A percentile compares a stretch with the other conserved stretches of the same genome.
Evolutionary conservation across 2,888 invertebrate species (phyloP).

Genomic region (Microdon myrmicae): DNA sequence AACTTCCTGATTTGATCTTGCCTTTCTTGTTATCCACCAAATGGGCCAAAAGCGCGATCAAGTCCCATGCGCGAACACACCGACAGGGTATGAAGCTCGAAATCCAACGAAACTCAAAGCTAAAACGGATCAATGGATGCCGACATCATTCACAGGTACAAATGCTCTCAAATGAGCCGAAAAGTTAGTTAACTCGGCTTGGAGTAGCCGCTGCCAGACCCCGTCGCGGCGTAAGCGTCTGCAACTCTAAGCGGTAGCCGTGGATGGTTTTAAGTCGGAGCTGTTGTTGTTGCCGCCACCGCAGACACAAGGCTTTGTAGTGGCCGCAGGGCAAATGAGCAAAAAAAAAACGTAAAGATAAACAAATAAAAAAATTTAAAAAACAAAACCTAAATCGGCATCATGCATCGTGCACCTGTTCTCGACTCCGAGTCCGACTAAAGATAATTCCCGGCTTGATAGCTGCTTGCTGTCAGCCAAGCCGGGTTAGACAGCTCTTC

Average conservation of each 20-base stretch:
- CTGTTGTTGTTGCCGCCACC: conserved; percentile 10
- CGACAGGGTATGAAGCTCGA: conserved; percentile 3
- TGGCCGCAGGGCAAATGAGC: conserved; percentile 49
- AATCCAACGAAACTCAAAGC: conserved; percentile 19
- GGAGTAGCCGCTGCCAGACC: conserved; percentile 46
- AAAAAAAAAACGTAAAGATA: conserved; percentile 21
- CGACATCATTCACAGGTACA: conserved; percentile 52
- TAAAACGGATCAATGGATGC: conserved; percentile 53
- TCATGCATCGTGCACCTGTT: conserved; percentile 48
- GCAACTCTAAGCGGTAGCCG: conserved; percentile 28
- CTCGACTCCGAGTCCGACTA: conserved; percentile 26
- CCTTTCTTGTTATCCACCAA: conserved; percentile 17
- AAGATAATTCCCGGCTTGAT: conserved; percentile 47
- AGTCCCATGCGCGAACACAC: conserved; percentile 12
- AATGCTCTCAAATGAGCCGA: conserved; percentile 54
- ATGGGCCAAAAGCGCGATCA: conserved; percentile 27
- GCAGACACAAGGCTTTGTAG: conserved; percentile 47
- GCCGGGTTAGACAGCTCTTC: conserved; percentile 47
- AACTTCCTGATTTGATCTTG: conserved; percentile 31
- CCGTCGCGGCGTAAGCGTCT: conserved; percentile 31
- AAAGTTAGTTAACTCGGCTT: conserved; percentile 51
- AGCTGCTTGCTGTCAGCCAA: conserved; percentile 39
- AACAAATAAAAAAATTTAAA: conserved; percentile 7
- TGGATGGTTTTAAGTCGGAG: not conserved
- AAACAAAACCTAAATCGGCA: conserved; percentile 48